A percentile compares a stretch with the other conserved stretches of the same genome.
Conservation (phyloP, 2,888 invertebrate genomes). For the Phaedon cochleariae region DNA sequence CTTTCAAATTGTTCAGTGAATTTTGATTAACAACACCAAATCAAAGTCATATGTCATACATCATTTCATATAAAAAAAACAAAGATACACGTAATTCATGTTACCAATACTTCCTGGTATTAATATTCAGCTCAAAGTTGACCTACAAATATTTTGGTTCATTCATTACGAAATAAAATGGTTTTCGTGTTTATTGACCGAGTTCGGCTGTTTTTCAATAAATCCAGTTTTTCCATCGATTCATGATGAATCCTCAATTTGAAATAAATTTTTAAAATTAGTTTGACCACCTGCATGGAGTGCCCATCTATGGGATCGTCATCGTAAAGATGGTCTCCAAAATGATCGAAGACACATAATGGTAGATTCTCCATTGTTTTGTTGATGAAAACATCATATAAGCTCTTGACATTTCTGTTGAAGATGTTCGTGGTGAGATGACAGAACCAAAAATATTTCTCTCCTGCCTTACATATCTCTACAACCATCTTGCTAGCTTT, state of each 20-base stretch:
- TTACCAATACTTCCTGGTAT: no score
- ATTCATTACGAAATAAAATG: constrained; percentile 2
- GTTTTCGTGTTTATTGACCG: constrained; percentile 14
- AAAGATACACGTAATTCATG: no score
- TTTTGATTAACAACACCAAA: no score
- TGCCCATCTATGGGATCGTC: constrained; percentile 1
- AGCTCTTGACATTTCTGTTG: constrained; percentile 9
- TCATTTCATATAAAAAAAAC: no score
- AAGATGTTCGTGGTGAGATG: not conserved
- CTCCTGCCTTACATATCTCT: constrained; percentile 19
- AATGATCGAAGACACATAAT: not conserved
- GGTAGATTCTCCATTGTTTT: constrained; percentile 20
- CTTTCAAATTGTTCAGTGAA: no score
- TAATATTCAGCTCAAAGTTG: no score
- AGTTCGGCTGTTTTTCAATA: constrained; percentile 4
- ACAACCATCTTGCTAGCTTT: constrained; percentile 20
- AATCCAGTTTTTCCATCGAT: constrained; percentile 14
- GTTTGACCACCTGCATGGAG: constrained; percentile 6
- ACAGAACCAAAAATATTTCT: constrained; percentile 14
- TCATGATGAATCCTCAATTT: constrained; percentile 28
- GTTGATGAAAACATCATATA: constrained; percentile 4
- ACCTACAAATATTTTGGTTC: not conserved
- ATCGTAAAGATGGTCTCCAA: constrained; percentile 25
- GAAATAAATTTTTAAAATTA: constrained; percentile 27
- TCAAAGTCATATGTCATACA: no score